Base-by-base conservation (phyloP, 2,888 invertebrate species). In the Uropetala carovei region DNA sequence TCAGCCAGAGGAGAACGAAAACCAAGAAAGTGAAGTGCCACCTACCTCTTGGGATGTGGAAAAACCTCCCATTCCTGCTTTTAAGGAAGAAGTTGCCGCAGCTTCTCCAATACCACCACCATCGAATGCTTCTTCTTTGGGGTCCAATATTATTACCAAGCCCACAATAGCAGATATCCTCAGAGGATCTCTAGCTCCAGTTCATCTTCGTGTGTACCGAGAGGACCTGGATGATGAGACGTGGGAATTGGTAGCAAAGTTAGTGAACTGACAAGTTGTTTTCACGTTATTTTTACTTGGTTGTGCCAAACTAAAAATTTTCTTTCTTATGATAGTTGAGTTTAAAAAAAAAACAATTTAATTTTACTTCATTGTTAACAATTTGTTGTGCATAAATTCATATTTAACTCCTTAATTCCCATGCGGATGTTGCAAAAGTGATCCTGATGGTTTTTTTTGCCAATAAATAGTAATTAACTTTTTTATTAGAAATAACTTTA, bases 161-260 rank as follows among this genome's bases (percentile, higher is more conserved):
- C 89, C 89, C 27, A 89, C 89, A 43, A 68, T 89, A n/a, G 60
- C 64, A 8, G 89, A 89, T 14, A 64, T 89, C 43, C 89, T 89
- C 18, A 60, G 89, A 43, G 89, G 89, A 56, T 64, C 89, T n/a
- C n/a, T 89, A 43, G 97, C 97, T 93, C 97, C 98, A 93, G 97
- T 98, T 94, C 98, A 99, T 95, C 96, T 99, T 93, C 96, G 98
- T 93, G 97, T 99, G 86, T 99, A 99, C 95, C 97, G 98, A 94
- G 99, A 99, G 95, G 99, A 99, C 94, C 97, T 98, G 93, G 99
- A 99, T 95, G 99, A 99, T 94, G 99, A 99, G 95, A 98, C 98
- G 18, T 99, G 99, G 99, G 97, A 98, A 94, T 96, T 99, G 85
- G 97, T 99, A 93, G 99, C 99, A 93, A 97, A 97, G 98, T 98